A percentile compares a stretch with the other conserved stretches of the same genome.
Evolutionary conservation across 1,140 invertebrate species (phyloP).

Genomic region (Copidosoma floridanum): DNA sequence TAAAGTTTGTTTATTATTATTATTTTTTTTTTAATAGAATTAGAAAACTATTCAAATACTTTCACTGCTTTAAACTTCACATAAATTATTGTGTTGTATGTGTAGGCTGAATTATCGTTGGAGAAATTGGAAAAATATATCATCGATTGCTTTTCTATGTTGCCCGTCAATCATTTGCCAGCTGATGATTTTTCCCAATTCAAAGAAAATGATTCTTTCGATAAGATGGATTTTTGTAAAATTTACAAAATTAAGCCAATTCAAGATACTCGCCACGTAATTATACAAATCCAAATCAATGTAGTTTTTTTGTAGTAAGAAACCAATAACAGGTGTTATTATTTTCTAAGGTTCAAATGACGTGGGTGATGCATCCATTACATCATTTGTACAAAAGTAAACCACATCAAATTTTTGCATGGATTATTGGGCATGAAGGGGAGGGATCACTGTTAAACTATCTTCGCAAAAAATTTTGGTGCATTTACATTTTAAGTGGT

Average conservation of each 20-base stretch:
- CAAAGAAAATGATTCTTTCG: slow-evolving; percentile 58
- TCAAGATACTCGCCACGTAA: slow-evolving; percentile 68
- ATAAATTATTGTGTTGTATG: not conserved
- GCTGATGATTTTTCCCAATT: slow-evolving; percentile 62
- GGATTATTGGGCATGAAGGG: slow-evolving; percentile 85
- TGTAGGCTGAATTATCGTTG: slow-evolving; percentile 73
- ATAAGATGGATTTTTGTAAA: slow-evolving; percentile 66
- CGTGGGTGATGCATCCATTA: slow-evolving; percentile 79
- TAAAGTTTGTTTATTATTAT: slow-evolving; percentile 53
- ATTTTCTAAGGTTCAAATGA: slow-evolving; percentile 66
- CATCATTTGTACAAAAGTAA: slow-evolving; percentile 72
- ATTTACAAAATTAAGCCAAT: slow-evolving; percentile 79
- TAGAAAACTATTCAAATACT: slow-evolving; percentile 7
- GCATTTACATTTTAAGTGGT: slow-evolving; percentile 73
- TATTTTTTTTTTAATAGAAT: slow-evolving; percentile 12
- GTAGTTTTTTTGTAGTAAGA: not conserved
- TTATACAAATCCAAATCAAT: slow-evolving; percentile 1
- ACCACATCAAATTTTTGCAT: slow-evolving; percentile 77
- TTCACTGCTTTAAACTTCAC: too few relatives aligned
- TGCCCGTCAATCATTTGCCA: slow-evolving; percentile 65
- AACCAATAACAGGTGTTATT: not conserved
- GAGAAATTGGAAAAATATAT: slow-evolving; percentile 72
- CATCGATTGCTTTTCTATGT: slow-evolving; percentile 62
- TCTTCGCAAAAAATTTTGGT: slow-evolving; percentile 82
- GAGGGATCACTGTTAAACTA: slow-evolving; percentile 82